These are phyloP conservation scores for Labroides dimidiatus DNA, from an alignment of 2,797 vertebrate species.

Conservation along the genomic window DNA sequence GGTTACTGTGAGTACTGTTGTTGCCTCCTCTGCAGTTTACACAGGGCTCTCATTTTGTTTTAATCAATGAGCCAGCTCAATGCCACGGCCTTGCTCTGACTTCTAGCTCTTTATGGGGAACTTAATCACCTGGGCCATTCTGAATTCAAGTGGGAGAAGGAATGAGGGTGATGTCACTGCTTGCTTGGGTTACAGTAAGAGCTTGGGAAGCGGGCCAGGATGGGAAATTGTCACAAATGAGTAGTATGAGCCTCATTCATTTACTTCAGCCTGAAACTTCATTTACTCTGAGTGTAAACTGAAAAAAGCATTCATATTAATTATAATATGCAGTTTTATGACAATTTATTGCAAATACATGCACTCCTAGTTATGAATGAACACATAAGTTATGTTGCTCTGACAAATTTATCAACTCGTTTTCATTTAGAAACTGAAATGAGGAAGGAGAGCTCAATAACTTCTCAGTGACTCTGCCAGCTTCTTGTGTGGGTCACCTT, in stretches of 20 bases:
- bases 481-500: conserved; percentile 63
- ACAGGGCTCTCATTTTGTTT: conserved; percentile 70
- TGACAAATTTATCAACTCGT: conserved; percentile 42
- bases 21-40: conserved; percentile 33
- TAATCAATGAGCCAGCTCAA: conserved; percentile 79
- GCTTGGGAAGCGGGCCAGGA: conserved; percentile 71
- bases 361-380: conserved; percentile 54
- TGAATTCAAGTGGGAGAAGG: conserved; percentile 61
- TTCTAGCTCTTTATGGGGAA: conserved; percentile 74
- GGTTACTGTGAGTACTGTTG: conserved; percentile 48
- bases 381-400: conserved; percentile 37
- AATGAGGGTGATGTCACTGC: conserved; percentile 77
- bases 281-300: conserved; percentile 72
- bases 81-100: conserved; percentile 70
- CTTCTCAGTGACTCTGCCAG: conserved; percentile 1
- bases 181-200: conserved; percentile 78
- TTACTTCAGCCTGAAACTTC: conserved; percentile 58
- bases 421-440: conserved; percentile 37
- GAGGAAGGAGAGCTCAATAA: conserved; percentile 25
- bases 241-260: conserved; percentile 61
- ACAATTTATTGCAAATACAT: conserved; percentile 68
- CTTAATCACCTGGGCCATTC: conserved; percentile 80
- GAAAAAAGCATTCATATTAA: conserved; percentile 59
- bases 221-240: conserved; percentile 67
- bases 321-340: conserved; percentile 61